Evolutionary conservation across 2,797 vertebrate species (phyloP), one percentile per base, ranked within the genome.

Genomic region (Notolabrus celidotus): DNA sequence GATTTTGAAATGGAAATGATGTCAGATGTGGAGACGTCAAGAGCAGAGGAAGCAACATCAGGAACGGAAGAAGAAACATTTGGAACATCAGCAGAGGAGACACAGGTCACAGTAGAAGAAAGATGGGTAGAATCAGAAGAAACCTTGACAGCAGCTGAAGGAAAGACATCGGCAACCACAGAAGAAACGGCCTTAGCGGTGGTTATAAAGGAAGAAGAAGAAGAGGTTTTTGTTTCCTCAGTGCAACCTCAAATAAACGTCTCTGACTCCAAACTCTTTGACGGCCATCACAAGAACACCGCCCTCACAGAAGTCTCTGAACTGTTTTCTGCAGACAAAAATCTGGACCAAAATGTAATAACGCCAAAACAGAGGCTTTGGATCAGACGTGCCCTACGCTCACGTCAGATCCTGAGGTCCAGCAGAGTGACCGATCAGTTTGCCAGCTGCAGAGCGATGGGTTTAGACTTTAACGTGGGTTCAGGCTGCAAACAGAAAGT

Each of bases 381-480:
- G 85, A 8, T 4, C 22, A 33, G 78, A 3, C 80, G 83, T 0
- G 25, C 54, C 0, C 0, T 3, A 31, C 80, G 83, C 8, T 41
- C 61, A 0, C 52, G 65, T n/a, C 53, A 71, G 27, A 83, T 85
- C 50, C 64, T 81, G 15, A 45, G 0, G 4, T 70, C 33, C 0
- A 20, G 42, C 19, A 23, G 4, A 22, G 42, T 52, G 10, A 72
- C 34, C 0, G 70, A 77, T 38, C 10, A 31, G 36, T 81, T 81
- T 1, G 33, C 39, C 38, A n/a, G 11, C 31, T 72, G 79, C 58
- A 72, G 77, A 11, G 20, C 49, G 5, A 54, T 60, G 0, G 57
- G 58, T 3, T n/a, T 86, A 8, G 74, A 81, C 50, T 84, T 83
- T 1, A 80, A 86, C 2, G 52, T 88, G 0, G 47, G 36, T 2